Conservation (phyloP, 1,140 invertebrate genomes). For the Ips typographus region DNA sequence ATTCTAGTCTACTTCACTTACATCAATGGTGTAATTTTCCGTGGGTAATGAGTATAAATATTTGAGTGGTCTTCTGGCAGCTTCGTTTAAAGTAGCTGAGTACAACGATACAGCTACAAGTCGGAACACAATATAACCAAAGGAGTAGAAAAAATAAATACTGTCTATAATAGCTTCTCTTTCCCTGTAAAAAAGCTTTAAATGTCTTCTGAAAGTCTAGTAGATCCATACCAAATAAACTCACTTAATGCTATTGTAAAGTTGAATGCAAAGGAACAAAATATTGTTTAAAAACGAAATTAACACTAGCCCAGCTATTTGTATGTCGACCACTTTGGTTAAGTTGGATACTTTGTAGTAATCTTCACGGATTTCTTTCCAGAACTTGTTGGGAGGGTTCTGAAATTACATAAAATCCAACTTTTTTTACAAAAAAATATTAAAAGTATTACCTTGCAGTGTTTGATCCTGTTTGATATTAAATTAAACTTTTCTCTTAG, state of each 20-base stretch:
- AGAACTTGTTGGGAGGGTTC: conserved; percentile 51
- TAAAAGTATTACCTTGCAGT: conserved; percentile 30
- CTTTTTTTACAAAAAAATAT: background rate
- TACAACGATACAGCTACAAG: conserved; percentile 60
- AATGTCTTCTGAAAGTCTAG: background rate
- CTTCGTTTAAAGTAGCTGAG: conserved; percentile 63
- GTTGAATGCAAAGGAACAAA: conserved; percentile 72
- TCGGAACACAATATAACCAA: conserved; percentile 61
- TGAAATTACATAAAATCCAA: conserved; percentile 25
- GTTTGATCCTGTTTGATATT: conserved; percentile 58
- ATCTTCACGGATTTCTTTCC: conserved; percentile 59
- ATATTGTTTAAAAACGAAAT: conserved; percentile 70
- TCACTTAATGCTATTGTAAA: conserved; percentile 72
- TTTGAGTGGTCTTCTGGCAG: conserved; percentile 59
- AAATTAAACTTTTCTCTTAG: conserved; percentile 61
- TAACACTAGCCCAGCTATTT: conserved; percentile 61
- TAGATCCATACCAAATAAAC: conserved; percentile 3
- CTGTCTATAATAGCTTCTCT: conserved; percentile 41
- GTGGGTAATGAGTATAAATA: conserved; percentile 60
- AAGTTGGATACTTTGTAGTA: conserved; percentile 60
- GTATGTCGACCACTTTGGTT: conserved; percentile 58
- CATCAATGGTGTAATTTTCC: conserved; percentile 60
- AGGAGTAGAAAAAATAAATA: conserved; percentile 64
- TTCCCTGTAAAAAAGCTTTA: conserved; percentile 30
- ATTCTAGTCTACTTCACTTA: conserved; percentile 24